Evolutionary conservation across 1,140 invertebrate species (phyloP).

Genomic region (Agrilus planipennis): DNA sequence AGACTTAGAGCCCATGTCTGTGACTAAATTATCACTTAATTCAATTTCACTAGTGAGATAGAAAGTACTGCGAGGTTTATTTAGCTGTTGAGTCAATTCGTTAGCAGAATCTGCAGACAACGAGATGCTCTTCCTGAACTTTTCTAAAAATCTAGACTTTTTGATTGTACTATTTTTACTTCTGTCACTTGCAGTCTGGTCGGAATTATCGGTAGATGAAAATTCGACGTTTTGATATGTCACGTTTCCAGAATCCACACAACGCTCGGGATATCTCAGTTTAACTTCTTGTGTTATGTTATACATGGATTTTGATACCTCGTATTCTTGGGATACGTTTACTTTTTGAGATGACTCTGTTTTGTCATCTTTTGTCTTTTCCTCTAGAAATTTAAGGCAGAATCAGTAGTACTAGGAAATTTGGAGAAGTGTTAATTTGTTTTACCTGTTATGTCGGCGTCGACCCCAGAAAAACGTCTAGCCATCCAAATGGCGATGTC

Average conservation of each 20-base stretch:
- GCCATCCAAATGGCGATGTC: conserved; percentile 29
- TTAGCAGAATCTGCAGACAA: conserved; percentile 19
- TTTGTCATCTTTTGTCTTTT: no score
- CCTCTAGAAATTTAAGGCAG: no score
- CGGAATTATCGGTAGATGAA: background rate
- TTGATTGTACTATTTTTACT: conserved; percentile 8
- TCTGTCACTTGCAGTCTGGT: conserved; percentile 1
- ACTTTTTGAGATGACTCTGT: no score
- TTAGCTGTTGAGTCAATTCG: conserved; percentile 18
- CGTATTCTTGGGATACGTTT: no score
- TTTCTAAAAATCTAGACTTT: conserved; percentile 23
- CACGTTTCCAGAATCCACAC: background rate
- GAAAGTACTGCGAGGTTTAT: conserved; percentile 44
- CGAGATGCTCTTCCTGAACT: conserved; percentile 28
- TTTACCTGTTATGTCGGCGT: conserved; percentile 11
- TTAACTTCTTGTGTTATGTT: conserved; percentile 5
- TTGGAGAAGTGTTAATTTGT: no score
- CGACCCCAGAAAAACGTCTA: conserved; percentile 26
- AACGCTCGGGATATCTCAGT: background rate
- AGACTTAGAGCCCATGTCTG: no score
- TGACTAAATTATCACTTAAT: conserved; percentile 35
- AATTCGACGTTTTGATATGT: conserved; percentile 2
- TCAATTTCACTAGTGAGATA: conserved; percentile 50
- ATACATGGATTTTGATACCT: no score
- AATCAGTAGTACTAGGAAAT: no score